phyloP scores from a whole-genome alignment of 2,113 vertebrate species.

The Triplophysa dalaica region DNA sequence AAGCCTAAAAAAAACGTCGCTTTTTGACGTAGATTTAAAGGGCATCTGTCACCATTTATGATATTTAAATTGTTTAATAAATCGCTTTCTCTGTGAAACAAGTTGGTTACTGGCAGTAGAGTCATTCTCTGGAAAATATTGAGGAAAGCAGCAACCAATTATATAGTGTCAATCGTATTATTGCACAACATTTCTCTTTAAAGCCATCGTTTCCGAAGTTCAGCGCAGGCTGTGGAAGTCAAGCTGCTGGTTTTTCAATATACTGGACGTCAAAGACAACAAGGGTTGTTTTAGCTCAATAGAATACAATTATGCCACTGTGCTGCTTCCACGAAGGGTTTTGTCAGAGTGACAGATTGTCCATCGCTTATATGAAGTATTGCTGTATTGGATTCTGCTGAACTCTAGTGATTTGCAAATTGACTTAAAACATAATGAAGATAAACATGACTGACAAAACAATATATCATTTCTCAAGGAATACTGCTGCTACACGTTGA shows the following conservation, averaged over 20 bases:
- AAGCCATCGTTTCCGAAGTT: not conserved
- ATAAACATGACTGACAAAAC: conserved; percentile 1
- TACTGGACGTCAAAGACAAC: not conserved
- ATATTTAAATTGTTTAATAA: conserved; percentile 1
- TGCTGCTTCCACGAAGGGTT: conserved; percentile 8
- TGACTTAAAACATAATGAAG: conserved; percentile 11
- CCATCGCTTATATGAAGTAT: not conserved
- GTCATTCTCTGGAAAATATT: conserved; percentile 17
- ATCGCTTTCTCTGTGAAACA: conserved; percentile 11
- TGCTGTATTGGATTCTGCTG: not conserved
- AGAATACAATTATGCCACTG: not conserved
- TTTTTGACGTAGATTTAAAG: conserved; percentile 1
- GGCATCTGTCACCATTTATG: not conserved
- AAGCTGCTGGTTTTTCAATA: conserved; percentile 24
- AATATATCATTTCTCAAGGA: not conserved
- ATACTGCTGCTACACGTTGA: not conserved
- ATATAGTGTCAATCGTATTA: conserved; percentile 17
- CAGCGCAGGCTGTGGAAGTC: conserved; percentile 15
- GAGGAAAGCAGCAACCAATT: conserved; percentile 1
- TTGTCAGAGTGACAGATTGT: conserved; percentile 23
- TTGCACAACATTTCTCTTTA: conserved; percentile 31
- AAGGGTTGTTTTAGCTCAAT: conserved; percentile 13
- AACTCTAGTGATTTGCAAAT: conserved; percentile 5
- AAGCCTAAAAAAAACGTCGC: not conserved
- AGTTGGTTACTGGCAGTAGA: not conserved